Evolutionary conservation across 2,797 vertebrate species (phyloP).

Genomic region (Lemur catta): DNA sequence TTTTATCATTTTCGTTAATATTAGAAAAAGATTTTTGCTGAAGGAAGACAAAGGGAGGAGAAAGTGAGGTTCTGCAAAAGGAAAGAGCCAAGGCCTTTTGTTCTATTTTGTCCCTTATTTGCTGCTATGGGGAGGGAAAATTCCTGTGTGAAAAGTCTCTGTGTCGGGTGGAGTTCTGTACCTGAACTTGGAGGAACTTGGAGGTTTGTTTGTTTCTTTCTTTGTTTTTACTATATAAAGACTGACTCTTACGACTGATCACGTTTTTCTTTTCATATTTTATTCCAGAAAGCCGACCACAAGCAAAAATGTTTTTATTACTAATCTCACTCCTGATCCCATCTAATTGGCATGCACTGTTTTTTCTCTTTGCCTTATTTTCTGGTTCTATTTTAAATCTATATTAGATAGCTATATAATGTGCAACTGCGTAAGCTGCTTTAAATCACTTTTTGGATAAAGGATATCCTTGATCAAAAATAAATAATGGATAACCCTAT

Average conservation of each 20-base stretch:
- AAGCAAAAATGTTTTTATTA: background rate
- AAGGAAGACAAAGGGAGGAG: background rate
- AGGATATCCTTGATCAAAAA: conserved; percentile 44
- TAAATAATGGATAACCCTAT: conserved; percentile 29
- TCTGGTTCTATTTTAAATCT: conserved; percentile 33
- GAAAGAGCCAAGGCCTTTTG: background rate
- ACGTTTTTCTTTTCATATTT: background rate
- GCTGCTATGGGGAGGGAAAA: fast-evolving
- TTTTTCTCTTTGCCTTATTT: background rate
- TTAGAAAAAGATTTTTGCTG: background rate
- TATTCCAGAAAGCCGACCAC: background rate
- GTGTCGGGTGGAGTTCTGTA: background rate
- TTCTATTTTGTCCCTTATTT: background rate
- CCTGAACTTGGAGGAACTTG: background rate
- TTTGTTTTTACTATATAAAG: background rate
- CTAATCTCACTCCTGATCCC: background rate
- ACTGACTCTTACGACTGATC: background rate
- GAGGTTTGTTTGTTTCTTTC: background rate
- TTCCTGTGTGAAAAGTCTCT: background rate
- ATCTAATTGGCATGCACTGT: background rate
- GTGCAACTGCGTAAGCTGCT: background rate
- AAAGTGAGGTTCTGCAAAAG: background rate
- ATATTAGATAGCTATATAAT: background rate
- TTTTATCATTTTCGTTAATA: background rate
- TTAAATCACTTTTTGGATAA: background rate